Evolutionary conservation across 2,888 invertebrate genomes (phyloP).

Genomic region (Lumbricus terrestris): DNA sequence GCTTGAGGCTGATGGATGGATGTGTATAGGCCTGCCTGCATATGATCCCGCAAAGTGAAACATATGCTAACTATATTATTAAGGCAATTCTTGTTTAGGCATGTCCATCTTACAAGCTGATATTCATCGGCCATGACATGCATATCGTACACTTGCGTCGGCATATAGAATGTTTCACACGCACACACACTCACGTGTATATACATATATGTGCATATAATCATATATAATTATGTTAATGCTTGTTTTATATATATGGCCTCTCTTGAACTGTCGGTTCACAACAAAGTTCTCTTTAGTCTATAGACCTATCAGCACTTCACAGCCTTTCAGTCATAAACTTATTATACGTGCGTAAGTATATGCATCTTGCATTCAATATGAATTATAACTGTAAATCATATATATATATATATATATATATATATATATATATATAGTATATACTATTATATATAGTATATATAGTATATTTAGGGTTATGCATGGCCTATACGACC

Average conservation of each 20-base stretch:
- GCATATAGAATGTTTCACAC: not conserved
- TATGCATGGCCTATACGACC: not conserved
- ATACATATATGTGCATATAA: not conserved
- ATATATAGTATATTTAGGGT: not conserved
- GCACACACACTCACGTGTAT: not conserved
- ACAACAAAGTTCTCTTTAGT: not conserved
- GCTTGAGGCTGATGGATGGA: too few relatives aligned
- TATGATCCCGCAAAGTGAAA: not conserved
- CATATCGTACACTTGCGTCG: not conserved
- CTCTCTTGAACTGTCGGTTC: not conserved
- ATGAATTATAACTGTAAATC: not conserved
- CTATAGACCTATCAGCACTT: not conserved
- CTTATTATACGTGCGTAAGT: not conserved
- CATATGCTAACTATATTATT: not conserved
- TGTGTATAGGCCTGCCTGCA: not conserved
- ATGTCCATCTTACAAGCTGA: slow-evolving; percentile 3
- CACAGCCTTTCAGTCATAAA: not conserved
- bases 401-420: too few relatives aligned
- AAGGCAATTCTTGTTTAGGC: not conserved
- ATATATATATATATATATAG: not conserved
- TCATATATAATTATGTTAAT: too few relatives aligned
- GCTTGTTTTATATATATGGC: not conserved
- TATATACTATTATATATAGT: not conserved
- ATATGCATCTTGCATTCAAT: not conserved
- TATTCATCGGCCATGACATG: not conserved